Evolutionary conservation across 1,140 invertebrate species (phyloP).

Genomic region (Bombus impatiens): DNA sequence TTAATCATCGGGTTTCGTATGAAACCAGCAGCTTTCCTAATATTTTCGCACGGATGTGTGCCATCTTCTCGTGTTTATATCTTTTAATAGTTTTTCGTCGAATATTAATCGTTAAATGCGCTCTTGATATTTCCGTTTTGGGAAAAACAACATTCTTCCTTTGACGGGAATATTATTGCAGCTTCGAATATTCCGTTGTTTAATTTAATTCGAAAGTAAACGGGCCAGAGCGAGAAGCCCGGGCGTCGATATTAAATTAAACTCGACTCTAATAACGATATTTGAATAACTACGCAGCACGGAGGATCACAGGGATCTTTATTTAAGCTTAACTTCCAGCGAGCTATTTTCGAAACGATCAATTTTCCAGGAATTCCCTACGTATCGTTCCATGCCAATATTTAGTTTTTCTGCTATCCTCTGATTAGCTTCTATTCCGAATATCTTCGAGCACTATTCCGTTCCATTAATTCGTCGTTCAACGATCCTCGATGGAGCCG

Average conservation of each 20-base stretch:
- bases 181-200: not conserved
- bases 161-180: not conserved
- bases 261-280: not conserved
- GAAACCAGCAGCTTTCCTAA: too few relatives aligned
- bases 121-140: not conserved
- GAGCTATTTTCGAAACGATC: not conserved
- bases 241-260: not conserved
- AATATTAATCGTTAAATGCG: not conserved
- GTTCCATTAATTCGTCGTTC: conserved; percentile 19
- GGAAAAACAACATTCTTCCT: not conserved
- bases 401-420: not conserved
- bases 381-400: not conserved
- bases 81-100: not conserved
- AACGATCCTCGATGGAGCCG: not conserved
- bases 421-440: too few relatives aligned
- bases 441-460: not conserved
- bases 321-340: not conserved
- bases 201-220: not conserved
- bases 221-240: not conserved
- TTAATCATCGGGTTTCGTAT: too few relatives aligned
- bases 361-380: not conserved
- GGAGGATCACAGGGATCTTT: not conserved
- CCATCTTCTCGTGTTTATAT: too few relatives aligned
- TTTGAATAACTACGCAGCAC: not conserved
- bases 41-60: too few relatives aligned